These are phyloP conservation scores for Philaethria dido DNA, from an alignment of 2,888 invertebrate genomes.

Conservation along the genomic window DNA sequence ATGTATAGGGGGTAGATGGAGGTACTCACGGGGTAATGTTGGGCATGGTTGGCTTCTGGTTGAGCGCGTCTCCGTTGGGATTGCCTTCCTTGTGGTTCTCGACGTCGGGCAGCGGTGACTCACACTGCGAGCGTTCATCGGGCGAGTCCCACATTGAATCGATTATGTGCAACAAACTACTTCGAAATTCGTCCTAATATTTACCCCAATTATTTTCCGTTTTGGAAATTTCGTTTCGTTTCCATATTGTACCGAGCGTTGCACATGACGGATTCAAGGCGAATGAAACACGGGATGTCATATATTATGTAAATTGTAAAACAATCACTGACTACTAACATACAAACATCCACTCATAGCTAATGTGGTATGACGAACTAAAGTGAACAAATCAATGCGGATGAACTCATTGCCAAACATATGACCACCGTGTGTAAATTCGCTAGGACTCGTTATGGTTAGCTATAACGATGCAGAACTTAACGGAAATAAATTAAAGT, in stretches of 20 bases:
- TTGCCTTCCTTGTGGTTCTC: constrained; percentile 64
- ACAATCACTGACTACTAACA: constrained; percentile 79
- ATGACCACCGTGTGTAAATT: constrained; percentile 84
- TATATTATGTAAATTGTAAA: constrained; percentile 80
- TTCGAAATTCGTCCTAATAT: constrained; percentile 82
- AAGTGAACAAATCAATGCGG: constrained; percentile 77
- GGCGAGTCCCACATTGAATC: constrained; percentile 85
- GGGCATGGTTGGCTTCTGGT: constrained; percentile 79
- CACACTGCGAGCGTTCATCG: constrained; percentile 84
- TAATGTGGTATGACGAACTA: constrained; percentile 74
- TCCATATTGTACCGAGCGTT: constrained; percentile 68
- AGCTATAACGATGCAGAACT: constrained; percentile 55
- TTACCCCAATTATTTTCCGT: constrained; percentile 63
- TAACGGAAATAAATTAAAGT: constrained; percentile 49
- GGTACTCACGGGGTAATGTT: constrained; percentile 86
- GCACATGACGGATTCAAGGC: constrained; percentile 85
- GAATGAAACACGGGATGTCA: constrained; percentile 85
- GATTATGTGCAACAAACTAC: constrained; percentile 85
- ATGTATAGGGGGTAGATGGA: no score
- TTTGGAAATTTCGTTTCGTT: constrained; percentile 57
- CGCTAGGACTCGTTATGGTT: constrained; percentile 76
- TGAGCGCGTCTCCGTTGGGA: constrained; percentile 71
- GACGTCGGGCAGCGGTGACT: constrained; percentile 68
- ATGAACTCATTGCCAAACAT: constrained; percentile 78
- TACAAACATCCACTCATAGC: constrained; percentile 78